Percentiles rank a stretch among this genome's conserved stretches.
Evolutionary conservation across 2,888 invertebrate genomes (phyloP).

Genomic region (Sicus ferrugineus): DNA sequence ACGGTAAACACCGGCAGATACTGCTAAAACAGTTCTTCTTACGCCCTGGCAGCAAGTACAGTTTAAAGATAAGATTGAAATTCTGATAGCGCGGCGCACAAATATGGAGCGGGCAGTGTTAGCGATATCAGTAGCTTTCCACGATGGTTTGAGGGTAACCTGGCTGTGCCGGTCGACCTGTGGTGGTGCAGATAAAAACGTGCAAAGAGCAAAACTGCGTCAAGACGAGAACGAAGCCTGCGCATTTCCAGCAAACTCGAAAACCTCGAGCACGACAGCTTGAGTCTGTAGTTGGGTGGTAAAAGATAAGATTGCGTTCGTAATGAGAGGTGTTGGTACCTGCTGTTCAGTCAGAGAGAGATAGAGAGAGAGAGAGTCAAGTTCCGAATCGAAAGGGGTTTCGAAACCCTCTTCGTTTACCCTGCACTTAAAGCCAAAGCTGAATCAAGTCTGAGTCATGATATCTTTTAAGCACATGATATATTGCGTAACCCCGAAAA

Average conservation of each 20-base stretch:
- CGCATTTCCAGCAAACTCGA: conserved; percentile 13
- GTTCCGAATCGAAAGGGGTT: too few relatives aligned
- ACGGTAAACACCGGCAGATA: not conserved
- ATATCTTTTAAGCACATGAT: too few relatives aligned
- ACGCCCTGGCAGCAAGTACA: conserved; percentile 15
- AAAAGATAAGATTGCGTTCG: not conserved
- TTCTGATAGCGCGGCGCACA: conserved; percentile 15
- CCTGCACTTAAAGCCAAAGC: too few relatives aligned
- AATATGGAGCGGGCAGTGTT: not conserved
- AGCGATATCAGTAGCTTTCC: conserved; percentile 2
- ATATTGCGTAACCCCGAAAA: too few relatives aligned
- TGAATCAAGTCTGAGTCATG: too few relatives aligned
- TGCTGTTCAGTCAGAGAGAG: too few relatives aligned
- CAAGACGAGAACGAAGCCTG: conserved; percentile 27
- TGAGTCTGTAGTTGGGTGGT: not conserved
- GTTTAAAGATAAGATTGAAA: conserved; percentile 56
- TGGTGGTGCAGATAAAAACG: not conserved
- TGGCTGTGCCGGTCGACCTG: not conserved
- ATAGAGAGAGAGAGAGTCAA: too few relatives aligned
- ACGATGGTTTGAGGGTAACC: not conserved
- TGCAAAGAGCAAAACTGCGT: not conserved
- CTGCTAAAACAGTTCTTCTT: not conserved
- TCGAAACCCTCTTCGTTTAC: too few relatives aligned
- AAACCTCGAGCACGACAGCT: not conserved
- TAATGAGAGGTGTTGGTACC: not conserved